Evolutionary conservation across 2,797 vertebrate species (phyloP), one percentile per base, ranked within the genome.

Genomic region (Girardinus metallicus): DNA sequence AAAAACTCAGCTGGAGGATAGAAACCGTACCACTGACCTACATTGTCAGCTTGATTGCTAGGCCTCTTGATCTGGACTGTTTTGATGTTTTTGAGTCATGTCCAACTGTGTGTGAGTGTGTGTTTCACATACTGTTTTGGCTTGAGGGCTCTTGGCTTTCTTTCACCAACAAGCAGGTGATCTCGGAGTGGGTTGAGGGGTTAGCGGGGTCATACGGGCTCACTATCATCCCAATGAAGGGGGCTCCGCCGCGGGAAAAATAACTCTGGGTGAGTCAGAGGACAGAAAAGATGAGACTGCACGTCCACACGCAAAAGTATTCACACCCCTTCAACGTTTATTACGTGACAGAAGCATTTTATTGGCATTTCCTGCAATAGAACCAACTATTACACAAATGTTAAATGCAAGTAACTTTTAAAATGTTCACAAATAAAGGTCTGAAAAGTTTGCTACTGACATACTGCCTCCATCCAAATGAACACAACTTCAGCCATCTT

Each of bases 201-300:
- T 99, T 99, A 55, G 95, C 96, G 49, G 96, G 95, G 93, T 99
- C 98, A 86, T 98, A 99, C 1, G 98, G 98, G 87, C 98, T 99
- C 88, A 99, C 93, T n/a, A 99, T 99, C 97, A 99, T 97, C 66
- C 99, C 98, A 11, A 99, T 97, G 90, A 99, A 99, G 49, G 97
- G 97, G 79, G 99, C 98, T 73, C 98, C 98, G 1, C 99, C 98
- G 34, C 98, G 96, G 80, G 98, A 99, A 93, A 99, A 99, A 83
- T 99, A 99, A 92, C 96, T 98, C 99, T 99, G 83, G 2, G 95
- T 90, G 34, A 53, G 53, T 76, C 5, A 76, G 55, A 1, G 57
- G 8, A 53, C 23, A 53, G 62, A 76, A 23, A 79, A 10, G 62
- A 29, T 89, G 41, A 83, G 44, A 76, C 21, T 31, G 53, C 15